Percentiles rank a stretch among this genome's conserved stretches.
Conservation (phyloP, 2,113 vertebrate genomes). For the Hydropotes inermis region DNA sequence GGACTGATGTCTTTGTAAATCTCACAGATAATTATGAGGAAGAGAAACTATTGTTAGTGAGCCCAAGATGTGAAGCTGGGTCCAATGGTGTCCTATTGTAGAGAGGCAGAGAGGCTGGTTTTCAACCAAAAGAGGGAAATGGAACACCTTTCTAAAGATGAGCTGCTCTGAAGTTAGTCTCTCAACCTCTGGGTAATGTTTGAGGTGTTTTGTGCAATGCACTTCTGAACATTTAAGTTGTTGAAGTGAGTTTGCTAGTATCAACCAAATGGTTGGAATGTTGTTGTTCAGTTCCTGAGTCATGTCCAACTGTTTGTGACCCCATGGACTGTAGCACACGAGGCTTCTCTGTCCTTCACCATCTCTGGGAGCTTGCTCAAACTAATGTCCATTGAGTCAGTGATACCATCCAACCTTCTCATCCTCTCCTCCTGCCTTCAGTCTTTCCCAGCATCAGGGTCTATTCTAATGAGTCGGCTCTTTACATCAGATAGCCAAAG, state of each 20-base stretch:
- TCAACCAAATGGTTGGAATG: background rate
- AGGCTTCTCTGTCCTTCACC: background rate
- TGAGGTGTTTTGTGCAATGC: background rate
- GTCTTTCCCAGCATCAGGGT: background rate
- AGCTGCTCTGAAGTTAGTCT: background rate
- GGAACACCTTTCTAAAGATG: background rate
- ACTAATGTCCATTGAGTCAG: background rate
- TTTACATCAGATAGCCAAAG: background rate
- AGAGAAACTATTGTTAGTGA: background rate
- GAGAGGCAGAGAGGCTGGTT: background rate
- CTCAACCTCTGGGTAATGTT: background rate
- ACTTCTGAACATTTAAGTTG: background rate
- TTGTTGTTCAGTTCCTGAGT: background rate
- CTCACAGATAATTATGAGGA: slow-evolving; percentile 14
- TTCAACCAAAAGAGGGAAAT: background rate
- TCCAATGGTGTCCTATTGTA: background rate
- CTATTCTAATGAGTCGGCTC: background rate
- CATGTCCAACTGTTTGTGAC: background rate
- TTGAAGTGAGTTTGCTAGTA: background rate
- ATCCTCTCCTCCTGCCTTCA: background rate
- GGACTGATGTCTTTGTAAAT: slow-evolving; percentile 6
- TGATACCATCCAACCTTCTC: background rate
- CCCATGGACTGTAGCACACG: background rate
- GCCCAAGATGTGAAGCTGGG: background rate
- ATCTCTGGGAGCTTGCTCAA: background rate